Conservation (phyloP, 2,113 vertebrate genomes). For the Corythaeola cristata region DNA sequence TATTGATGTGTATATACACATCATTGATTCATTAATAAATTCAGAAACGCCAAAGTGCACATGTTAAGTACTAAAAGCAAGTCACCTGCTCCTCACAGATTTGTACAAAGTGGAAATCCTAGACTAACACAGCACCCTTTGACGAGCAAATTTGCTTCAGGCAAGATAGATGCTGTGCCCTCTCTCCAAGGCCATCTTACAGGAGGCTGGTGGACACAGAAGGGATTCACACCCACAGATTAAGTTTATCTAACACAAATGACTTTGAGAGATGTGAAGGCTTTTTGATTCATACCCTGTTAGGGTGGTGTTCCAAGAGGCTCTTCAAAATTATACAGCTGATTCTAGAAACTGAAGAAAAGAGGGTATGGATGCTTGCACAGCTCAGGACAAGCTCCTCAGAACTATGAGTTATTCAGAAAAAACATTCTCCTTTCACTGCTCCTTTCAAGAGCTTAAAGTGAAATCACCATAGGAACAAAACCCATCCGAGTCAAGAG, state of each 20-base stretch:
- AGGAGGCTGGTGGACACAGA: neutral
- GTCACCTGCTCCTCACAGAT: neutral
- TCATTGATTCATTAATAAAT: neutral
- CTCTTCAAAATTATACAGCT: neutral
- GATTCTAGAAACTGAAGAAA: neutral
- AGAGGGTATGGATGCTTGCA: neutral
- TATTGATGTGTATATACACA: neutral
- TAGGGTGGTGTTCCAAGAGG: neutral
- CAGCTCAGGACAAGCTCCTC: neutral
- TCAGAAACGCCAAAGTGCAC: neutral
- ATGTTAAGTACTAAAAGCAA: neutral
- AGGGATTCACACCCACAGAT: neutral
- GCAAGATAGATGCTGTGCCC: neutral
- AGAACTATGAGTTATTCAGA: neutral
- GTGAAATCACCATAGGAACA: neutral
- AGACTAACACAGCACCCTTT: neutral
- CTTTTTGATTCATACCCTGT: neutral
- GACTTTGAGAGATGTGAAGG: neutral
- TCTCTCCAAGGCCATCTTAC: neutral
- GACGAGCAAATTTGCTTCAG: neutral
- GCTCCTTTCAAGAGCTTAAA: neutral
- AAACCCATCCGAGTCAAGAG: neutral
- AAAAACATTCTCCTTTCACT: neutral
- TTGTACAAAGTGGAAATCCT: neutral
- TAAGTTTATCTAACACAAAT: neutral